Base-by-base conservation (phyloP, 2,113 vertebrate species). In the Sminthopsis crassicaudata region DNA sequence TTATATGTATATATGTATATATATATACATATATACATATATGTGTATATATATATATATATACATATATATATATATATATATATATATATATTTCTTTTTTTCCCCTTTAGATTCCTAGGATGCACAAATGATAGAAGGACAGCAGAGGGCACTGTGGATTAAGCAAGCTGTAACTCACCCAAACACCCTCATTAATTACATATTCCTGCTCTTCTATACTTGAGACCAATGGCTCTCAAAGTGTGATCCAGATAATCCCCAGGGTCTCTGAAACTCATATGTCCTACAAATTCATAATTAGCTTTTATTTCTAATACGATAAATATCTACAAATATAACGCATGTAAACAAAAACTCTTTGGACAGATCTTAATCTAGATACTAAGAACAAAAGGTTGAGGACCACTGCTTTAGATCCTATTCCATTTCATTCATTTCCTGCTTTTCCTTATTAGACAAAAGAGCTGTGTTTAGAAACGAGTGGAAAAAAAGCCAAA, bases 71-170 rank as follows among this genome's bases (percentile, higher is more conserved):
- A n/a, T n/a, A n/a, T n/a, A n/a, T n/a, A n/a, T n/a, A n/a, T n/a
- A n/a, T n/a, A n/a, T n/a, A n/a, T 54, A 23, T 91, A 48, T 48
- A 48, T 48, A 6, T 48, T 12, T 16, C n/a, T 6, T 22, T 14
- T 91, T 52, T 76, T 94, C 48, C 36, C 36, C 26, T 96, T 96
- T 53, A 88, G 46, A 8, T 10, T 2, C 54, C 67, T 42, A 42
- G 50, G 91, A 89, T 0, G 4, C 46, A 36, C 5, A 11, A 4
- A 16, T 12, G 23, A 92, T 60, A 16, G 84, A 92, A 88, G 26
- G 93, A 55, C 95, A 96, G 76, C 24, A 92, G 94, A 91, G 91
- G 96, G 94, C 95, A 91, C 60, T 94, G 25, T 92, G 55, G 24
- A 84, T 1, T 0, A 9, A 19, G 27, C 25, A 27, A 52, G n/a